phyloP scores from a whole-genome alignment of 2,888 invertebrate genomes.

The Noctua comes region DNA sequence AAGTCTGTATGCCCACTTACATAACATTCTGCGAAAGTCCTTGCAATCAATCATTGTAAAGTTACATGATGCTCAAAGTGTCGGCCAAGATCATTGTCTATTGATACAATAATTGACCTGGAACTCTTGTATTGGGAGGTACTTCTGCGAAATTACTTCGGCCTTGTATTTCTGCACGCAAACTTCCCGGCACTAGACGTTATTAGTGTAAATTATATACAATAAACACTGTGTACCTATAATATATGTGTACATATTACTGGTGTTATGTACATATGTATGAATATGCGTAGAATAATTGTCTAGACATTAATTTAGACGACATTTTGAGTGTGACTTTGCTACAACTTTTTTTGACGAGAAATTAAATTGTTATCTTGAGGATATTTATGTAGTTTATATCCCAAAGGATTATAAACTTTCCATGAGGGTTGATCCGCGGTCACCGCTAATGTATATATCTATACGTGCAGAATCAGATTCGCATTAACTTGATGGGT shows the following conservation, averaged over 20 bases:
- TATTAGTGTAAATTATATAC: conserved; percentile 48
- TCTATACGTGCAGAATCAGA: background rate
- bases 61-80: conserved; percentile 33
- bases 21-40: conserved; percentile 26
- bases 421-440: background rate
- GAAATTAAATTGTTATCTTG: background rate
- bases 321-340: background rate
- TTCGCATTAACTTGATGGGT: conserved; percentile 19
- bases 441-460: background rate
- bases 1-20: background rate
- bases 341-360: background rate
- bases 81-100: conserved; percentile 61
- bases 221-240: conserved; percentile 28
- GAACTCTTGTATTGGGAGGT: conserved; percentile 46
- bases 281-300: background rate
- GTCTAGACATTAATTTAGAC: background rate
- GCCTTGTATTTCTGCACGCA: conserved; percentile 57
- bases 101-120: conserved; percentile 61
- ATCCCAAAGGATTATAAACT: conserved; percentile 8
- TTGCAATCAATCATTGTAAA: conserved; percentile 38
- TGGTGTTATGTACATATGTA: background rate
- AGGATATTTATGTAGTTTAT: background rate
- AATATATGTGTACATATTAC: background rate
- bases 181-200: conserved; percentile 32
- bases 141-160: conserved; percentile 58